A percentile compares a stretch with the other conserved stretches of the same genome.
phyloP scores from a whole-genome alignment of 1,140 invertebrate genomes.

The Popillia japonica region DNA sequence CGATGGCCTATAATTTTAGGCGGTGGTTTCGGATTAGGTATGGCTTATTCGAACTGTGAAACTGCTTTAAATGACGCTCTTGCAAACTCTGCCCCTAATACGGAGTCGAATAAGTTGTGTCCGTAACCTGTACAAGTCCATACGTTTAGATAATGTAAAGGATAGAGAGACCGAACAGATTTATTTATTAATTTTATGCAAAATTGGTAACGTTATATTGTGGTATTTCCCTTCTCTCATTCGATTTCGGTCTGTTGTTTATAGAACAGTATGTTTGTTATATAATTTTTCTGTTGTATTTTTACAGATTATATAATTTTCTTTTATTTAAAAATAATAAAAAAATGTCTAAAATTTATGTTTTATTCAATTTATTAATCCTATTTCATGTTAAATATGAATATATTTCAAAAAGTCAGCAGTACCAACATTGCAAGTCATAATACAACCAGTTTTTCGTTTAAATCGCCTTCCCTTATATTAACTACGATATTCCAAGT shows the following conservation, averaged over 20 bases:
- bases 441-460: too few relatives aligned
- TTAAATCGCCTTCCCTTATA: too few relatives aligned
- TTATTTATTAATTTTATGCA: background rate
- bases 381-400: too few relatives aligned
- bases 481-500: too few relatives aligned
- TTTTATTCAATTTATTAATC: too few relatives aligned
- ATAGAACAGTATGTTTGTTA: constrained; percentile 18
- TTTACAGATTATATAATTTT: constrained; percentile 28
- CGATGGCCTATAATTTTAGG: constrained; percentile 77
- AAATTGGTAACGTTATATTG: background rate
- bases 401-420: too few relatives aligned
- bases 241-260: background rate
- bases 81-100: background rate
- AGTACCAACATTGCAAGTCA: too few relatives aligned
- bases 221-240: background rate
- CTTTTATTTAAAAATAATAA: constrained; percentile 18
- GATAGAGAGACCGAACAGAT: background rate
- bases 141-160: background rate
- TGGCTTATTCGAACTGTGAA: constrained; percentile 81
- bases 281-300: constrained; percentile 21
- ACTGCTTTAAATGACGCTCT: constrained; percentile 65
- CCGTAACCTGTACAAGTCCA: background rate
- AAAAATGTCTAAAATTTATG: background rate
- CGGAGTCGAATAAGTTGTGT: background rate
- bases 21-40: constrained; percentile 76